Conservation (phyloP, 2,113 vertebrate species). For the Pelmatolapia mariae region DNA sequence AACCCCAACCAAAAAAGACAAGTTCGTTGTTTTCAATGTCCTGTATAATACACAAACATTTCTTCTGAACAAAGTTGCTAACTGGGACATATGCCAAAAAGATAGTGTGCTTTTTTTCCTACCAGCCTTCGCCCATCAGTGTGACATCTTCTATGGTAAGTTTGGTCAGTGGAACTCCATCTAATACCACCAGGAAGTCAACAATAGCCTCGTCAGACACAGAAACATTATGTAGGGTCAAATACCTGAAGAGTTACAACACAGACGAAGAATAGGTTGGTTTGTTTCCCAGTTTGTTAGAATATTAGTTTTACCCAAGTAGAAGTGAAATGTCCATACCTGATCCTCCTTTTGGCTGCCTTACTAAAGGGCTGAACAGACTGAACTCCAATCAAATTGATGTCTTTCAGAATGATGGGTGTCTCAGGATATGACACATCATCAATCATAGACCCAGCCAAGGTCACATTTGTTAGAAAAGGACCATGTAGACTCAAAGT, state of each 20-base stretch:
- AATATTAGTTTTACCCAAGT: no score
- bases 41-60: background rate
- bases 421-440: conserved; percentile 46
- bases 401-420: background rate
- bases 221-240: background rate
- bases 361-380: conserved; percentile 2
- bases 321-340: background rate
- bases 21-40: no score
- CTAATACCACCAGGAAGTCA: background rate
- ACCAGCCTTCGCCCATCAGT: conserved; percentile 34
- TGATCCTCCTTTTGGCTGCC: background rate
- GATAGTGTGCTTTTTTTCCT: background rate
- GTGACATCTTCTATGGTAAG: fast-evolving
- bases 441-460: conserved; percentile 3
- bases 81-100: background rate
- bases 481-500: conserved; percentile 8
- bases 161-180: background rate
- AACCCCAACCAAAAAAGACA: background rate
- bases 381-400: background rate
- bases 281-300: background rate
- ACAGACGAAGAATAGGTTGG: background rate
- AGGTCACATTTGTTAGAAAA: background rate
- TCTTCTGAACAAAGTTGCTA: background rate
- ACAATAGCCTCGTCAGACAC: background rate
- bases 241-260: background rate